These are phyloP conservation scores for Drosophila miranda DNA, from an alignment of 1,140 invertebrate species.

Conservation along the genomic window DNA sequence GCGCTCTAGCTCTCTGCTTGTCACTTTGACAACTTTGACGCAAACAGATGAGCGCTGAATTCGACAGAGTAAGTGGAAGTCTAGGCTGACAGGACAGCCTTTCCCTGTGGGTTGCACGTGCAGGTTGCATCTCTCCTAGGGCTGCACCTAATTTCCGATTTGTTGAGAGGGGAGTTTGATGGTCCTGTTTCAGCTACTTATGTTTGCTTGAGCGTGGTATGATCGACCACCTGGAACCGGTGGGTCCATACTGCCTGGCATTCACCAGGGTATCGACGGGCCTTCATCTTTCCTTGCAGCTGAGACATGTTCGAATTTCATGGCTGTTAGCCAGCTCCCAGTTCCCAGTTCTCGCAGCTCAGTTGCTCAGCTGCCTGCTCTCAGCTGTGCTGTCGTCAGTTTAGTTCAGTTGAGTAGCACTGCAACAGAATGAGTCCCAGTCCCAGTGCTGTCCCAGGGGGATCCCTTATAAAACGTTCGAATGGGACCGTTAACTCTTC, in stretches of 20 bases:
- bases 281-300: background rate
- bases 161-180: constrained; percentile 10
- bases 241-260: too few species aligned
- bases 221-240: too few species aligned
- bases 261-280: background rate
- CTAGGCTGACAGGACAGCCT: background rate
- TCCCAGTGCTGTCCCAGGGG: background rate
- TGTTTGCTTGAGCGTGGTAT: too few species aligned
- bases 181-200: constrained; percentile 2
- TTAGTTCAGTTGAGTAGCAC: constrained; percentile 63
- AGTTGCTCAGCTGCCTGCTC: too few species aligned
- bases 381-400: constrained; percentile 69
- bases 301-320: too few species aligned
- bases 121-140: constrained; percentile 20
- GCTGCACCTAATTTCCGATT: constrained; percentile 60
- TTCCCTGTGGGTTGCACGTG: background rate
- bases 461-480: constrained; percentile 49
- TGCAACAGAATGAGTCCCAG: constrained; percentile 31
- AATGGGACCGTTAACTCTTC: constrained; percentile 68
- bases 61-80: background rate
- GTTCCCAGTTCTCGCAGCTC: constrained; percentile 20
- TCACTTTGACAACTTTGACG: constrained; percentile 59
- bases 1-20: constrained; percentile 5
- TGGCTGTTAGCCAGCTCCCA: constrained; percentile 11
- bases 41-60: constrained; percentile 35